Evolutionary conservation across 2,113 vertebrate genomes (phyloP).

Genomic region (Pseudorasbora parva): DNA sequence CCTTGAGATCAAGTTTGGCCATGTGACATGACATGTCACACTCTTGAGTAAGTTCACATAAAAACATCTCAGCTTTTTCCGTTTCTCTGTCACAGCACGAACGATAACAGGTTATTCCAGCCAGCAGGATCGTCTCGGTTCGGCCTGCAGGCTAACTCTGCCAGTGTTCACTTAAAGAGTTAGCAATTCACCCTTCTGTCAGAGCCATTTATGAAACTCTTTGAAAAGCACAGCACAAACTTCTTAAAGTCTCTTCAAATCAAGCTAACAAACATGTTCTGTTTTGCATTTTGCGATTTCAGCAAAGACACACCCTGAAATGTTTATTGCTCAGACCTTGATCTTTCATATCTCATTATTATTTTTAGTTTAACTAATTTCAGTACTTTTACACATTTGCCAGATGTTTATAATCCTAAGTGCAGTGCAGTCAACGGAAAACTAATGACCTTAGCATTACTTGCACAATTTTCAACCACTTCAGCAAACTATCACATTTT

Average conservation of each 20-base stretch:
- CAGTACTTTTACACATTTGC: no score
- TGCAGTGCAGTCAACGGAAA: not conserved
- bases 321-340: not conserved
- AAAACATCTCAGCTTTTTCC: constrained; percentile 29
- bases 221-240: not conserved
- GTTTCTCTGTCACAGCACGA: constrained; percentile 35
- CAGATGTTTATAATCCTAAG: no score
- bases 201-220: not conserved
- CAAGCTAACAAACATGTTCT: not conserved
- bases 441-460: not conserved
- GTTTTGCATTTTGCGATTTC: not conserved
- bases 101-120: constrained; percentile 45
- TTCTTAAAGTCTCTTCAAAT: not conserved
- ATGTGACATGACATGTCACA: constrained; percentile 47
- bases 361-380: not conserved
- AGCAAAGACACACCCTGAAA: not conserved
- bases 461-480: not conserved
- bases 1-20: constrained; percentile 54
- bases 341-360: not conserved
- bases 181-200: constrained; percentile 2
- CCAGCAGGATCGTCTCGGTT: not conserved
- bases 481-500: not conserved
- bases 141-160: constrained; percentile 26
- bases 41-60: constrained; percentile 44
- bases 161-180: not conserved